These are phyloP conservation scores for Drosophila melanica DNA, from an alignment of 1,140 invertebrate species.

Conservation along the genomic window DNA sequence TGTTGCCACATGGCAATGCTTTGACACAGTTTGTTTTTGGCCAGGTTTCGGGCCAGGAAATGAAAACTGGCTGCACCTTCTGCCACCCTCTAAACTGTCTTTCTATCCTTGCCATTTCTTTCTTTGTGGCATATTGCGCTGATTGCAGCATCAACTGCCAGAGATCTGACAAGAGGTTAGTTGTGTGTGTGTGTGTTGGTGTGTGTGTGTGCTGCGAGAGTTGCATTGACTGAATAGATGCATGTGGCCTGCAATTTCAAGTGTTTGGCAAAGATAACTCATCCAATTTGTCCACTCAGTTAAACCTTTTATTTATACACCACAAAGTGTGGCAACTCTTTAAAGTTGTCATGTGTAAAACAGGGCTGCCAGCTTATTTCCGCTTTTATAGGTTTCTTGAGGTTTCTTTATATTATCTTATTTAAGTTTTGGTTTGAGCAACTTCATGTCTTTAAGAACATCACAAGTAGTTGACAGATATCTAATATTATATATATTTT, in stretches of 20 bases:
- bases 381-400: too few relatives aligned
- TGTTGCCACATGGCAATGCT: conserved; percentile 62
- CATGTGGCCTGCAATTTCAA: conserved; percentile 4
- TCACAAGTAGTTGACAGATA: too few relatives aligned
- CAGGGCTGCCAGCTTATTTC: too few relatives aligned
- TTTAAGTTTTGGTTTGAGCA: too few relatives aligned
- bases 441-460: too few relatives aligned
- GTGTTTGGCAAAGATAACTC: neutral
- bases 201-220: neutral
- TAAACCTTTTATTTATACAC: too few relatives aligned
- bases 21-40: conserved; percentile 58
- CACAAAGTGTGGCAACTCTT: too few relatives aligned
- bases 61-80: conserved; percentile 39
- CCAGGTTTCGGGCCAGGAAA: conserved; percentile 57
- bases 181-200: neutral
- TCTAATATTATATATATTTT: too few relatives aligned
- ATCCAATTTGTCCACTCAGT: too few relatives aligned
- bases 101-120: conserved; percentile 1
- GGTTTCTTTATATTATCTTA: too few relatives aligned
- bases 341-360: too few relatives aligned
- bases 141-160: conserved; percentile 51
- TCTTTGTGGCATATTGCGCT: conserved; percentile 59
- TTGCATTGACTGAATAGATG: conserved; percentile 11
- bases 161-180: conserved; percentile 20
- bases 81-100: neutral